phyloP scores from a whole-genome alignment of 2,888 invertebrate genomes.

The Tethea ocularis region DNA sequence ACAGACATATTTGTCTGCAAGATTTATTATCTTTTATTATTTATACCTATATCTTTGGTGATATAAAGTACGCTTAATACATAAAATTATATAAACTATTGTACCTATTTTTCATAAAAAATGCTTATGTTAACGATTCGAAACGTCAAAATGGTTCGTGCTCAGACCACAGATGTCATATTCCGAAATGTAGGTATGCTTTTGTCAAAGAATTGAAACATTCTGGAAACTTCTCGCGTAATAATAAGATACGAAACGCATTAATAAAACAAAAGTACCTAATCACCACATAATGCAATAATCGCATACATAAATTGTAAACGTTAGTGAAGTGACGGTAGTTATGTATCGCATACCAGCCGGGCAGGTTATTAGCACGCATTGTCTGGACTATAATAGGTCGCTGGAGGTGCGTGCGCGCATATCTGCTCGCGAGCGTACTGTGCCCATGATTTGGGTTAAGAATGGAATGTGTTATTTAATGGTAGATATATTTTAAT shows the following conservation, averaged over 20 bases:
- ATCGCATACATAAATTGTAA: conserved; percentile 5
- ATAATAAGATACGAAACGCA: background rate
- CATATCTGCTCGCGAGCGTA: conserved; percentile 27
- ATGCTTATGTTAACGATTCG: no score
- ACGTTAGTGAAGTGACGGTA: conserved; percentile 1
- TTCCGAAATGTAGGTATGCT: no score
- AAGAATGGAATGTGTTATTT: conserved; percentile 15
- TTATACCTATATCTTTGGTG: no score
- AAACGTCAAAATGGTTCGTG: no score
- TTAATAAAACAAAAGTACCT: conserved; percentile 11
- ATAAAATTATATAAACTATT: no score
- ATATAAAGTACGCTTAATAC: no score
- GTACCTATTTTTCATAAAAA: no score
- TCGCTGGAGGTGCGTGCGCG: conserved; percentile 53
- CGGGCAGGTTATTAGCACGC: conserved; percentile 72
- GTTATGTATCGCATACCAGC: conserved; percentile 44
- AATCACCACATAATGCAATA: conserved; percentile 11
- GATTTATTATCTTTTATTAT: no score
- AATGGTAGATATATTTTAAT: no score
- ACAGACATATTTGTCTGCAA: no score
- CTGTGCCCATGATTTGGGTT: conserved; percentile 12
- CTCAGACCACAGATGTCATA: no score
- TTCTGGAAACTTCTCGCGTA: background rate
- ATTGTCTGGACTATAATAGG: conserved; percentile 72
- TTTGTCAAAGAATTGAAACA: background rate